Evolutionary conservation across 1,140 invertebrate species (phyloP).

Genomic region (Paramacrobiotus metropolitanus): DNA sequence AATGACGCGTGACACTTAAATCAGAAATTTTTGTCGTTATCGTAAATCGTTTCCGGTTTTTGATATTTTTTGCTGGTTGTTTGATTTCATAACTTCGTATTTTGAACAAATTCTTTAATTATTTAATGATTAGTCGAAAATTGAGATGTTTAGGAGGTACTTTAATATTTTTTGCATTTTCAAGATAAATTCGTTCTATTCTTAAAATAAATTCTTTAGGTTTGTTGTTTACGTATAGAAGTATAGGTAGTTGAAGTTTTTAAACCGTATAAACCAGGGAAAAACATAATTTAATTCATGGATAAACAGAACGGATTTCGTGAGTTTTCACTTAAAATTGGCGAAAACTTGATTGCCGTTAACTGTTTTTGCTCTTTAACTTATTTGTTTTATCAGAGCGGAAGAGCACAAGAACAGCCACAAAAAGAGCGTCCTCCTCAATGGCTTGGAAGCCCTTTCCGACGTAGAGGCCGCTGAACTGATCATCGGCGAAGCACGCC

Average conservation of each 20-base stretch:
- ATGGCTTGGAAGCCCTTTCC: slow-evolving; percentile 51
- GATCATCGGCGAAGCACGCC: slow-evolving; percentile 51
- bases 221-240: no score
- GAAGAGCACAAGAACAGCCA: slow-evolving; percentile 24
- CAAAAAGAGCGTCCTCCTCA: slow-evolving; percentile 50
- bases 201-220: no score
- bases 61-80: no score
- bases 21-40: slow-evolving; percentile 17
- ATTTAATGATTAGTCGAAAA: neutral
- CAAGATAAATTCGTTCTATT: no score
- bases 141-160: neutral
- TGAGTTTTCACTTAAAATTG: neutral
- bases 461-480: slow-evolving; percentile 51
- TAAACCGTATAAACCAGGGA: no score
- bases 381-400: slow-evolving; percentile 20
- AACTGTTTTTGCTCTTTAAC: slow-evolving; percentile 6
- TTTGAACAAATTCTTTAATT: slow-evolving; percentile 26
- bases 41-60: no score
- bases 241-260: neutral
- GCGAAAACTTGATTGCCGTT: slow-evolving; percentile 7
- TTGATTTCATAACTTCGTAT: neutral
- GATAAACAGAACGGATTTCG: neutral
- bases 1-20: no score
- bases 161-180: no score
- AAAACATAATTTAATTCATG: neutral